Evolutionary conservation across 2,113 vertebrate species (phyloP), one percentile per base, ranked within the genome.

Genomic region (Apus apus): DNA sequence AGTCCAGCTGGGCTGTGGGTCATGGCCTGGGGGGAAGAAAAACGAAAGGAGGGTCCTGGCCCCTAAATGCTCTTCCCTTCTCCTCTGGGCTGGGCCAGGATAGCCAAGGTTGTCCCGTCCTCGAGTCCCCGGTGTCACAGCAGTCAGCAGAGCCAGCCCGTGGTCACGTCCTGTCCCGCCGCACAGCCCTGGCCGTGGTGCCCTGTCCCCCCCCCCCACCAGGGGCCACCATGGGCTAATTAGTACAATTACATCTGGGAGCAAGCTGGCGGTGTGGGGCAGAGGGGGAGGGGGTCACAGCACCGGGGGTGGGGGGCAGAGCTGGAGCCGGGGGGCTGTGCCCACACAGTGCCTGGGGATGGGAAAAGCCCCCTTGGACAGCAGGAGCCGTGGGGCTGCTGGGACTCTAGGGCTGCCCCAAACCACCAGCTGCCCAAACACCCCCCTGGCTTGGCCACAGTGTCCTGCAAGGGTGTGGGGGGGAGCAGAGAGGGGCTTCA

Each of bases 141-240:
- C 4, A 2, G 2, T 5, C 57, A 13, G 76, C 72, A 54, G 38
- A 45, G 85, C 72, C 84, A 48, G 29, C 43, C 32, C 9, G 5
- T 10, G 53, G 54, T 30, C 11, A 1, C 2, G 2, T 7, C 2
- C 6, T 45, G 53, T 15, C 45, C 38, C 0, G 0, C 54, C 38
- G 43, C 45, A 2, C 57, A 61, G 38, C 20, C 25, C 20, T 23
- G 12, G 73, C 57, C 18, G 60, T 46, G 15, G 29, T 9, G 13
- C 73, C 8, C 1, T 36, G 25, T 13, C 40, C 13, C 40, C 40
- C 22, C 36, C 62, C n/a, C 50, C 51, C 45, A 46, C 43, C 43
- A 45, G 45, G 45, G 45, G 17, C 45, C 45, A 15, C 15, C 12
- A 46, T 26, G 34, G 84, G 21, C 68, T 82, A 70, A 4, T 50